Evolutionary conservation across 2,113 vertebrate genomes (phyloP).

Genomic region (Ia io): DNA sequence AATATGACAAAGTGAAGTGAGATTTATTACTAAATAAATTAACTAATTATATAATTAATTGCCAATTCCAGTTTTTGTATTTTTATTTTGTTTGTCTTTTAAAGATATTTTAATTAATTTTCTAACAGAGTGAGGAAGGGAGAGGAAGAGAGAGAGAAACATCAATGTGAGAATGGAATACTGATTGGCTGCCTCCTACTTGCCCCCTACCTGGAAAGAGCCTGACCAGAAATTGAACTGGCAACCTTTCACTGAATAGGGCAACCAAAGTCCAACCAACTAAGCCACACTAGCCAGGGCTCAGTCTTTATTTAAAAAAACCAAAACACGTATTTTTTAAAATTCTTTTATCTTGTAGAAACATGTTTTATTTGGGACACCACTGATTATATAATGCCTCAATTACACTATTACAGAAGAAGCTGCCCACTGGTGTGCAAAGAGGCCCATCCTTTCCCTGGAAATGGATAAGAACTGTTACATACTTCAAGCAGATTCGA

Average conservation of each 20-base stretch:
- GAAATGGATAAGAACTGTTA: not conserved
- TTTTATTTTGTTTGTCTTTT: not conserved
- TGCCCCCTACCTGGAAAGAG: too few relatives aligned
- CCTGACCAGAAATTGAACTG: not conserved
- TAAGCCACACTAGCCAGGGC: not conserved
- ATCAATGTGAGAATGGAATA: not conserved
- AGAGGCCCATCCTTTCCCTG: not conserved
- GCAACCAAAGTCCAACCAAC: not conserved
- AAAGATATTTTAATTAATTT: not conserved
- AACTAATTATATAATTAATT: not conserved
- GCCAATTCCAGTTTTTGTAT: not conserved
- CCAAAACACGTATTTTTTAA: not conserved
- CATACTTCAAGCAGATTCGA: not conserved
- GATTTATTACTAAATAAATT: not conserved
- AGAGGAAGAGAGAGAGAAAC: not conserved
- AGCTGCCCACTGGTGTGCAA: not conserved
- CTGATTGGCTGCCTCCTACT: too few relatives aligned
- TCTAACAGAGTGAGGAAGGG: not conserved
- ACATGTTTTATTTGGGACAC: conserved; percentile 36
- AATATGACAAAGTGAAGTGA: not conserved
- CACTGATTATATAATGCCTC: not conserved
- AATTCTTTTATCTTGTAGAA: conserved; percentile 38
- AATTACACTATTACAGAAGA: not conserved
- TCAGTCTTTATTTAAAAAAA: not conserved
- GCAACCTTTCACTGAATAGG: not conserved